These are phyloP conservation scores for Yponomeuta cagnagella DNA, from an alignment of 2,888 invertebrate genomes.

Conservation along the genomic window DNA sequence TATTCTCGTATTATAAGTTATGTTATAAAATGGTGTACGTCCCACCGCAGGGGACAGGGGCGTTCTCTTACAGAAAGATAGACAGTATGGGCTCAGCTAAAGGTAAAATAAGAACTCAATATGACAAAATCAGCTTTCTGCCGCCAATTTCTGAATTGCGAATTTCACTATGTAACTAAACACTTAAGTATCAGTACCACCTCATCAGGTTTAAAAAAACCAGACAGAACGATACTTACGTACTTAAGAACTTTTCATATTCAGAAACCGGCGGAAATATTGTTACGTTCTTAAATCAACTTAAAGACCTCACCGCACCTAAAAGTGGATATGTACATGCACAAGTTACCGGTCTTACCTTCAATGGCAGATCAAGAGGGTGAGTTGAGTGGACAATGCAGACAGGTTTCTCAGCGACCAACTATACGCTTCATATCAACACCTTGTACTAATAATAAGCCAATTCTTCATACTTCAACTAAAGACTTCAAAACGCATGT, in stretches of 20 bases:
- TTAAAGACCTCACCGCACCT: not conserved
- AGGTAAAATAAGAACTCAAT: too few species aligned
- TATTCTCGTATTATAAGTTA: too few species aligned
- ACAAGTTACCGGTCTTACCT: constrained; percentile 14
- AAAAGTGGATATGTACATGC: constrained; percentile 12
- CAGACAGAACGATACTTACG: too few species aligned
- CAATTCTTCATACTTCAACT: not conserved
- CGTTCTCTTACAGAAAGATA: too few species aligned
- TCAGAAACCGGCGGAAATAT: not conserved
- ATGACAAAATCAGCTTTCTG: too few species aligned
- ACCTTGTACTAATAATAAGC: constrained; percentile 2
- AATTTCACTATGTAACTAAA: too few species aligned
- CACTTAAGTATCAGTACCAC: too few species aligned
- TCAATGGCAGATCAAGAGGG: constrained; percentile 26
- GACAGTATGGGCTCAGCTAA: too few species aligned
- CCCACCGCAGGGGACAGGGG: too few species aligned
- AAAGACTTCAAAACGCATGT: not conserved
- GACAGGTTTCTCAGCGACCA: constrained; percentile 39
- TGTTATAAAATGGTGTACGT: too few species aligned
- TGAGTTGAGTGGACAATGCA: constrained; percentile 36
- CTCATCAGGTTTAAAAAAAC: too few species aligned
- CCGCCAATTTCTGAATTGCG: too few species aligned
- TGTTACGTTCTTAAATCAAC: not conserved
- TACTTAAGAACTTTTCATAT: not conserved
- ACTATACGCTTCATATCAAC: not conserved